Conservation (phyloP, 2,797 vertebrate genomes). For the Hydrophis major region DNA sequence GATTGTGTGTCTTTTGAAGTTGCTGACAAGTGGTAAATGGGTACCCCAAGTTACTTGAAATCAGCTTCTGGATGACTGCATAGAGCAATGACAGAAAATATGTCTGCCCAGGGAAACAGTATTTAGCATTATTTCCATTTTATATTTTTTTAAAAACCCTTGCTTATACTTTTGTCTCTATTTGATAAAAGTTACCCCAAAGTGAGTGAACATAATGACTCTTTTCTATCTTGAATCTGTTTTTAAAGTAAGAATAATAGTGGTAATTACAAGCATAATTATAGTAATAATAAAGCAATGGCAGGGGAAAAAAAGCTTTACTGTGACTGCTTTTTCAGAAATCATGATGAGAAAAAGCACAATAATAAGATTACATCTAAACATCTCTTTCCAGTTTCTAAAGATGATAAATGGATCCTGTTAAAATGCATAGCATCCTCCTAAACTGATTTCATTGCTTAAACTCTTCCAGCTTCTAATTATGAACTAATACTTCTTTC, state of each 20-base stretch:
- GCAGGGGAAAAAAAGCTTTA: neutral
- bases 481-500: conserved; percentile 39
- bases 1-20: neutral
- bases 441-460: conserved; percentile 37
- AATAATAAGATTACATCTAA: conserved; percentile 1
- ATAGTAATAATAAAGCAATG: neutral
- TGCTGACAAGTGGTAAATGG: neutral
- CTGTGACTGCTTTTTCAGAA: conserved; percentile 33
- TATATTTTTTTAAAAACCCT: neutral
- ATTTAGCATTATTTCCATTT: neutral
- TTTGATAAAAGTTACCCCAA: neutral
- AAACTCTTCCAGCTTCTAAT: conserved; percentile 37
- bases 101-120: neutral
- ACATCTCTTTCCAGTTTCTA: conserved; percentile 24
- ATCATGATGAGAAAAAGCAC: neutral
- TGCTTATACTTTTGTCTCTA: neutral
- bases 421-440: conserved; percentile 22
- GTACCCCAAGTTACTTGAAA: neutral
- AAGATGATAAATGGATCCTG: conserved; percentile 37
- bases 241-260: neutral
- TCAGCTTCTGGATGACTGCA: neutral
- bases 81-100: neutral
- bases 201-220: neutral
- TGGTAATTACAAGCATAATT: neutral
- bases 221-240: neutral